Evolutionary conservation across 2,113 vertebrate genomes (phyloP).

Genomic region (Chroicocephalus ridibundus): DNA sequence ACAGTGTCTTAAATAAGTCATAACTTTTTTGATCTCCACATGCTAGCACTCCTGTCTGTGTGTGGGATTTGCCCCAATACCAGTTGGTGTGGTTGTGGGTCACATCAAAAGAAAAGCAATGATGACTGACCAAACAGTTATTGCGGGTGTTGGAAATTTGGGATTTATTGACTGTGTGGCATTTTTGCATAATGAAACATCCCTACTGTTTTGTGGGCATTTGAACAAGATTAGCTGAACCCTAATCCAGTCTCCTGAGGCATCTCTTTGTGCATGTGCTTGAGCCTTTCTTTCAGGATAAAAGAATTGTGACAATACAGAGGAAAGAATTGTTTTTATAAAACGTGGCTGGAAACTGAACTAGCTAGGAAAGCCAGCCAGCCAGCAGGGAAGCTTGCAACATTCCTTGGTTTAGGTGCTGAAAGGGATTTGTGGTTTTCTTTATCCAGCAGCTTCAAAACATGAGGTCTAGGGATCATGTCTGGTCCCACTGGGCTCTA

Average conservation of each 20-base stretch:
- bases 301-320: neutral
- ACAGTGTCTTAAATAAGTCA: neutral
- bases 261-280: neutral
- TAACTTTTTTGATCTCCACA: neutral
- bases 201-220: neutral
- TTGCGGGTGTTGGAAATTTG: neutral
- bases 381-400: neutral
- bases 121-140: neutral
- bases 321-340: neutral
- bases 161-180: neutral
- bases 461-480: accelerated
- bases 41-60: neutral
- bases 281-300: neutral
- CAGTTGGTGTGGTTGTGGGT: neutral
- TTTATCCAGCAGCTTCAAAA: neutral
- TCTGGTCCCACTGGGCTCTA: neutral
- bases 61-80: neutral
- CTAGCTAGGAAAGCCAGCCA: neutral
- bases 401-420: neutral
- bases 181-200: neutral
- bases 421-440: neutral
- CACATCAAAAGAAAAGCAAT: neutral
- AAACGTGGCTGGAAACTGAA: neutral
- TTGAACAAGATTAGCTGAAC: neutral
- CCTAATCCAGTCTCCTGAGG: neutral